Evolutionary conservation across 2,797 vertebrate genomes (phyloP).

Genomic region (Centroberyx gerrardi): DNA sequence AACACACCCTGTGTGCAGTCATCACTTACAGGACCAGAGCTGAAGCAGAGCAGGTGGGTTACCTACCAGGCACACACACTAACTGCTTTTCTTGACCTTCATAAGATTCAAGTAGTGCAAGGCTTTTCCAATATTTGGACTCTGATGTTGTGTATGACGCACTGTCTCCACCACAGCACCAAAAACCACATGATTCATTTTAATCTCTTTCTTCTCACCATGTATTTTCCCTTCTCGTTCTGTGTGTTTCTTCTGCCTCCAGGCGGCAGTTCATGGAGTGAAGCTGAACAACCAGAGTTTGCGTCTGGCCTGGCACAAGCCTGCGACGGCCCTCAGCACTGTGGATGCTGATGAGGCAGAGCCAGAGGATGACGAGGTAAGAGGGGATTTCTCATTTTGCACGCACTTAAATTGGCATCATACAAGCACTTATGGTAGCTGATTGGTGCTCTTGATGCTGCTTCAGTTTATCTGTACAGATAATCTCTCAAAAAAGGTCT

Average conservation of each 20-base stretch:
- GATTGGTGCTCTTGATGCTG: neutral
- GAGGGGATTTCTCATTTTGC: conserved; percentile 50
- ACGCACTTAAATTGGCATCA: neutral
- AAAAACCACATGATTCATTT: neutral
- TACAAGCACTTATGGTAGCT: neutral
- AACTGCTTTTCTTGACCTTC: neutral
- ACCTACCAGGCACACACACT: neutral
- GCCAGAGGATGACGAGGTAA: conserved; percentile 96
- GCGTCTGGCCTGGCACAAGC: conserved; percentile 96
- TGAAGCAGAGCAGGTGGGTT: conserved; percentile 93
- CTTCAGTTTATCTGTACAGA: no score
- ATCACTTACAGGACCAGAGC: conserved; percentile 94
- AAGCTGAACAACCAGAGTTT: conserved; percentile 93
- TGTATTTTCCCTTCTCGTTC: neutral
- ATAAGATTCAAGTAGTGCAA: neutral
- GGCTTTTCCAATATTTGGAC: neutral
- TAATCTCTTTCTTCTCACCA: neutral
- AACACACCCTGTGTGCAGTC: conserved; percentile 90
- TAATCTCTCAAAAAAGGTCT: no score
- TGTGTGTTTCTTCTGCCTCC: conserved; percentile 13
- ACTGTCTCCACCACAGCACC: no score
- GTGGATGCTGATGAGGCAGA: conserved; percentile 91
- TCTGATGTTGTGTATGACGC: no score
- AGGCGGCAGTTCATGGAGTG: conserved; percentile 94
- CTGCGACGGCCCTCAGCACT: conserved; percentile 78